Evolutionary conservation across 2,113 vertebrate species (phyloP), one percentile per base, ranked within the genome.

Genomic region (Lutjanus erythropterus): DNA sequence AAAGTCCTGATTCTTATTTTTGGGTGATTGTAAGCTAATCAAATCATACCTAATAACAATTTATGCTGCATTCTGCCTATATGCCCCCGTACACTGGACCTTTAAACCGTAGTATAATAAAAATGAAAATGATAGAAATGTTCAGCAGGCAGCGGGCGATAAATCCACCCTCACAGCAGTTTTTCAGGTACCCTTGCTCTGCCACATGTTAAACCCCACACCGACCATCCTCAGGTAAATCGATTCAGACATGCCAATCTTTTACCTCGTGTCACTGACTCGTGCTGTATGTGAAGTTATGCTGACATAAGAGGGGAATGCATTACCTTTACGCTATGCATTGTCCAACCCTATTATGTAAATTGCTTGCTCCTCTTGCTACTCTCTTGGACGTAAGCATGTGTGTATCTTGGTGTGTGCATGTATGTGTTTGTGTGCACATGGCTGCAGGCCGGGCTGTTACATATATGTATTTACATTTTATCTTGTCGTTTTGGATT

Each of bases 331-430:
- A 84, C 19, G 23, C 83, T 39, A 16, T 37, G 69, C 87, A 71
- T 80, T 78, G 87, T 86, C 85, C 84, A 74, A 88, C 52, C 64
- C 81, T 42, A 90, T 91, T 91, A 91, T 90, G 90, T 69, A 86
- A 91, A 92, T 86, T 29, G 23, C 46, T 33, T 23, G 75, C 58
- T 70, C 12, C 59, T 44, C 25, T 71, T 33, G 62, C 65, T 75
- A 12, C 55, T 47, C 42, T 69, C 25, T 10, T 41, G 72, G 68
- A 60, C n/a, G 6, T 69, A 44, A 29, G 44, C 23, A 0, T 55
- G 31, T 59, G 25, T 39, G 25, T 73, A 29, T 65, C 47, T 23
- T 29, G n/a, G 69, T 58, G 41, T 25, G 16, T n/a, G 60, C 14
- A 9, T 52, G 18, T 10, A 29, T 49, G 37, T 68, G 61, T 59